A percentile compares a stretch with the other conserved stretches of the same genome.
Evolutionary conservation across 2,888 invertebrate species (phyloP).

Genomic region (Mystacides longicornis): DNA sequence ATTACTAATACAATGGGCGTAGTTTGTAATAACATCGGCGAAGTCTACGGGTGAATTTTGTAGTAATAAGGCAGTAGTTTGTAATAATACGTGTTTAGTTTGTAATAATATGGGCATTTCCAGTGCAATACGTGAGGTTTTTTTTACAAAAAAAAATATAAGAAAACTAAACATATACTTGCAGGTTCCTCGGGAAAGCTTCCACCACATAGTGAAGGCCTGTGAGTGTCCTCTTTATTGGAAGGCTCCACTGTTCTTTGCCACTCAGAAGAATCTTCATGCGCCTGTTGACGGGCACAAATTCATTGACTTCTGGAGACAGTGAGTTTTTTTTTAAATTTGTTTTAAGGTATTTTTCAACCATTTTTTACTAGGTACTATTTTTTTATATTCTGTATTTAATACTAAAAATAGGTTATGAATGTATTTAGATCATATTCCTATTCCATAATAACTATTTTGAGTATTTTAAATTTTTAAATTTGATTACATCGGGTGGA

Average conservation of each 20-base stretch:
- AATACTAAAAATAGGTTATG: background rate
- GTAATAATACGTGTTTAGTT: no score
- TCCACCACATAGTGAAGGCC: constrained; percentile 68
- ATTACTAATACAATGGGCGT: background rate
- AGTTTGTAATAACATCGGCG: background rate
- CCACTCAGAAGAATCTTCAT: constrained; percentile 67
- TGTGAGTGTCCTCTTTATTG: constrained; percentile 93
- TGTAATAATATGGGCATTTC: no score
- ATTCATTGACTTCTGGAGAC: constrained; percentile 88
- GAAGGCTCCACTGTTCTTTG: constrained; percentile 92
- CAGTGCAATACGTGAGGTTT: no score
- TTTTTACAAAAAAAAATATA: no score
- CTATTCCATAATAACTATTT: background rate
- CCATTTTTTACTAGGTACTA: background rate
- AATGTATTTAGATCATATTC: background rate
- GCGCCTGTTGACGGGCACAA: constrained; percentile 71
- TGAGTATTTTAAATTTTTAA: background rate
- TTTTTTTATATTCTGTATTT: background rate
- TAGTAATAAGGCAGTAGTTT: no score
- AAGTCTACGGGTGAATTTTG: background rate
- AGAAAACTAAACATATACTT: background rate
- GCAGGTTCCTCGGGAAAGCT: constrained; percentile 53
- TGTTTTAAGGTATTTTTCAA: background rate
- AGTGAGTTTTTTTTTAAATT: constrained; percentile 52
- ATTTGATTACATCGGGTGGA: background rate